Percentiles rank a stretch among this genome's conserved stretches.
These are phyloP conservation scores for Rosalia funebris DNA, from an alignment of 2,888 invertebrate species.

Conservation along the genomic window DNA sequence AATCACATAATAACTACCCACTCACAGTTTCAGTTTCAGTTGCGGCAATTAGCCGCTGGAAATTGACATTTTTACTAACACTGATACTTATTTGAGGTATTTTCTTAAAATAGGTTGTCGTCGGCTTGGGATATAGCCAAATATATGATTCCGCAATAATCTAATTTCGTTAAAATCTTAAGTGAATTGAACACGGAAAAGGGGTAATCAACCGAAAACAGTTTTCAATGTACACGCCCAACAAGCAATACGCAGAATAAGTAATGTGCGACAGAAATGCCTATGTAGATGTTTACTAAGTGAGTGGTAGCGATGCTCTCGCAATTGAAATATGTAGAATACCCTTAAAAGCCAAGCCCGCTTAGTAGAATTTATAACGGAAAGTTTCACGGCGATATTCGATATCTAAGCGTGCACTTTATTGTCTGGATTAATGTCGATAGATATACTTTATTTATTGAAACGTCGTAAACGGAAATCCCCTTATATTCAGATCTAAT, in stretches of 20 bases:
- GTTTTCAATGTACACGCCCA: neutral
- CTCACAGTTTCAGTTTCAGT: too few relatives aligned
- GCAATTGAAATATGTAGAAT: neutral
- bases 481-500: neutral
- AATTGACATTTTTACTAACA: too few relatives aligned
- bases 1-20: too few relatives aligned
- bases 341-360: neutral
- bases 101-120: too few relatives aligned
- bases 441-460: neutral
- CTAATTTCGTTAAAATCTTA: neutral
- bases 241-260: neutral
- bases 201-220: neutral
- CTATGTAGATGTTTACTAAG: neutral
- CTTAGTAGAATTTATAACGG: neutral
- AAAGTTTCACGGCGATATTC: neutral
- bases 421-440: constrained; percentile 2
- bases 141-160: neutral
- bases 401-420: neutral
- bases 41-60: too few relatives aligned
- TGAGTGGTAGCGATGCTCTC: neutral
- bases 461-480: neutral
- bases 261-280: neutral
- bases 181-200: neutral
- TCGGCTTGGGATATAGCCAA: too few relatives aligned
- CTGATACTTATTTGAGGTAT: too few relatives aligned